Conservation (phyloP, 2,888 invertebrate species). For the Syrista parreyssii region DNA sequence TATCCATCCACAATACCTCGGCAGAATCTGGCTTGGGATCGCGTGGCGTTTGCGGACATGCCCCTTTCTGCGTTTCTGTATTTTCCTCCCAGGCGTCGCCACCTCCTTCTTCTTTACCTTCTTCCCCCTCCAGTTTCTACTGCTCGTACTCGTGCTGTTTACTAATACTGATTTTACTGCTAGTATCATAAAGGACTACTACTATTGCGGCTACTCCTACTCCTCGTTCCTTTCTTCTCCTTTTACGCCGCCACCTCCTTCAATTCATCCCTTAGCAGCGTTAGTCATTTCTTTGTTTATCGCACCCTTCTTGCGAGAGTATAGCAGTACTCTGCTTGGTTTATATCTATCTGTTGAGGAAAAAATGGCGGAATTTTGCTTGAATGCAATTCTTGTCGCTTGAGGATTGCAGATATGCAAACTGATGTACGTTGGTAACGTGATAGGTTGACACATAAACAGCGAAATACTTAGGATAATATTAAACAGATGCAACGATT, state of each 20-base stretch:
- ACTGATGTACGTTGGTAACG: neutral
- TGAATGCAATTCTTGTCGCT: neutral
- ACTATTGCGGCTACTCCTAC: neutral
- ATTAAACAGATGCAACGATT: too few relatives aligned
- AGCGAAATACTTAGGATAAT: neutral
- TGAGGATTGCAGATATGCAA: neutral
- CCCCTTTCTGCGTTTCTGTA: slow-evolving; percentile 32
- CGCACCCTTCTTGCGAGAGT: slow-evolving; percentile 1
- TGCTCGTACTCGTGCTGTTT: neutral
- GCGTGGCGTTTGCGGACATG: slow-evolving; percentile 2
- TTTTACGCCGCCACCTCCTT: slow-evolving; percentile 19
- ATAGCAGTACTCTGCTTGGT: neutral
- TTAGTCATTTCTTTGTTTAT: slow-evolving; percentile 12
- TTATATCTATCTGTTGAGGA: neutral
- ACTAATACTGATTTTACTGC: neutral
- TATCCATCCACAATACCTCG: slow-evolving; percentile 14
- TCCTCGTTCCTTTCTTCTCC: slow-evolving; percentile 8
- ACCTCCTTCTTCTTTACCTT: slow-evolving; percentile 24
- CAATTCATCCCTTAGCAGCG: slow-evolving; percentile 26
- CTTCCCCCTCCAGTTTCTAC: neutral
- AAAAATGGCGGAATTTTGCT: neutral
- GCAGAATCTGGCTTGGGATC: slow-evolving; percentile 5
- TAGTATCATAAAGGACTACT: neutral
- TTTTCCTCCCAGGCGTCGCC: slow-evolving; percentile 27
- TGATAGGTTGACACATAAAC: neutral